These are phyloP conservation scores for Corythornis cristatus DNA, from an alignment of 2,113 vertebrate genomes.

Conservation along the genomic window DNA sequence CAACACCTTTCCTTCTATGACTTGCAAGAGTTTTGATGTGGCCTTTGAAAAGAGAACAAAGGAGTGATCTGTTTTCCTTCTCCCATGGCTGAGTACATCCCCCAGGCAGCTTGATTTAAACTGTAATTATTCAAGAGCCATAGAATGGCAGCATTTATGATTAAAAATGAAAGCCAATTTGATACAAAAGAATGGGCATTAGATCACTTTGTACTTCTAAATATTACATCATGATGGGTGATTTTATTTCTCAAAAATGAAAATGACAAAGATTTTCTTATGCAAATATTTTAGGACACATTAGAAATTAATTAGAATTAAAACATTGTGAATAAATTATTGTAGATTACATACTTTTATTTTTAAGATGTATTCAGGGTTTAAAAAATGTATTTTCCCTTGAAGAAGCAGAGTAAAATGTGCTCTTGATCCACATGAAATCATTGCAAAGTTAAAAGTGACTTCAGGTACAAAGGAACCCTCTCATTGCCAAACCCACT, in stretches of 20 bases:
- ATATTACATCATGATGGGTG: not conserved
- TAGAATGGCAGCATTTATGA: conserved; percentile 23
- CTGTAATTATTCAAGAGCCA: not conserved
- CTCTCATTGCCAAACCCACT: not conserved
- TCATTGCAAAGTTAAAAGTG: not conserved
- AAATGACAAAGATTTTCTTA: not conserved
- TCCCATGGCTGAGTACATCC: not conserved
- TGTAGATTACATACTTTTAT: not conserved
- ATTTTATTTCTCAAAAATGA: not conserved
- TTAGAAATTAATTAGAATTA: not conserved
- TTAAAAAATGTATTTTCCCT: not conserved
- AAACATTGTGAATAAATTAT: not conserved
- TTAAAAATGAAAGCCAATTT: conserved; percentile 34
- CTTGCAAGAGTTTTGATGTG: not conserved
- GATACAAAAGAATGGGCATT: not conserved
- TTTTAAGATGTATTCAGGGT: not conserved
- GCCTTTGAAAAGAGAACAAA: not conserved
- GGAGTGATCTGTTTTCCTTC: not conserved
- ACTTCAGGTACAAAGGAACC: not conserved
- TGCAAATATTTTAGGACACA: not conserved
- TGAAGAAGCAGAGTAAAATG: not conserved
- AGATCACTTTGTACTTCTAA: not conserved
- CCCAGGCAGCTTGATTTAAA: not conserved
- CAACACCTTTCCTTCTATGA: not conserved
- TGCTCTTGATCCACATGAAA: not conserved